Percentiles rank a stretch among this genome's conserved stretches.
Conservation (phyloP, 2,797 vertebrate genomes). For the Tangara arthus region DNA sequence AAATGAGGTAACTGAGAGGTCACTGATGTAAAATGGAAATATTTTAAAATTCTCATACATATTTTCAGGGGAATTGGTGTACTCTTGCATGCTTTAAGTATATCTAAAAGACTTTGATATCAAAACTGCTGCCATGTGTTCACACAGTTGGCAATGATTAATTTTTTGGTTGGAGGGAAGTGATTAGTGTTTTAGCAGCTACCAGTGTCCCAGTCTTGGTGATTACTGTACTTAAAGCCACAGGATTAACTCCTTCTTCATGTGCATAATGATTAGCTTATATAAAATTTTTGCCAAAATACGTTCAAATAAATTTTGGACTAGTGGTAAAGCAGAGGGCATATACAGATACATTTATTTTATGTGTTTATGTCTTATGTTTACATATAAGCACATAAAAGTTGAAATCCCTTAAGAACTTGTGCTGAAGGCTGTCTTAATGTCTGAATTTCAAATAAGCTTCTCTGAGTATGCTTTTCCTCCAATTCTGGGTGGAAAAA, state of each 20-base stretch:
- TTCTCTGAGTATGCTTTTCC: not conserved
- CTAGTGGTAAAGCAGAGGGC: not conserved
- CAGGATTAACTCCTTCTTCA: not conserved
- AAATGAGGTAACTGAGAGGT: not conserved
- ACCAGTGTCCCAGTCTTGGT: not conserved
- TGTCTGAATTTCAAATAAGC: not conserved
- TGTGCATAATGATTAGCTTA: rapidly evolving
- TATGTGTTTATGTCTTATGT: not conserved
- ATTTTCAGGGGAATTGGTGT: not conserved
- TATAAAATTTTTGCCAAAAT: not conserved
- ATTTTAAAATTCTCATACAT: not conserved
- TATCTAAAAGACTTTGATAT: not conserved
- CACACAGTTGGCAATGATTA: rapidly evolving
- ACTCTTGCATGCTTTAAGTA: not conserved
- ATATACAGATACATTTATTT: not conserved
- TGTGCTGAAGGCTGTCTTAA: not conserved
- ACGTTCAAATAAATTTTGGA: not conserved
- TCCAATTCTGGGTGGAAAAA: not conserved
- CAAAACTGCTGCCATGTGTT: not conserved
- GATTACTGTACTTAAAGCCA: not conserved
- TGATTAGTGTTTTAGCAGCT: not conserved
- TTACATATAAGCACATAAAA: not conserved
- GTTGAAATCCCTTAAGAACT: not conserved
- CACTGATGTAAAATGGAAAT: not conserved
- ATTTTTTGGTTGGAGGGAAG: rapidly evolving